Base-by-base conservation (phyloP, 2,113 vertebrate genomes). In the Nothoprocta pentlandii region DNA sequence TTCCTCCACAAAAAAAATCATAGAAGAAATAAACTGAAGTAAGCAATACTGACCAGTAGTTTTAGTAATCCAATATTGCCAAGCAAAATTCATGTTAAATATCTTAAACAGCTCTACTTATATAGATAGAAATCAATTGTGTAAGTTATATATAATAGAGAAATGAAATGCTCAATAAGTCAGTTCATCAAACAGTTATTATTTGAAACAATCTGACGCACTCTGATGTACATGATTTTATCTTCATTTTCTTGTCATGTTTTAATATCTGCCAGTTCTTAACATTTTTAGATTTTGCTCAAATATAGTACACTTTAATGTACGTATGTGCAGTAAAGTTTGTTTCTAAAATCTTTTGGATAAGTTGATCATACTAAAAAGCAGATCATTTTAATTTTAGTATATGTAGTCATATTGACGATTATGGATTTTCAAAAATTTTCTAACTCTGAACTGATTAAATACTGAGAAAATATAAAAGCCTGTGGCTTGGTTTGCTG, bases 31-130 rank as follows among this genome's bases (percentile, higher is more conserved):
- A 46, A 68, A 21, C 2, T 49, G n/a, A 41, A 76, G 0, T 0
- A 76, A 56, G 1, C 0, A 0, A 11, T 3, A 71, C n/a, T 15
- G 63, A 5, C 47, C 41, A 59, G 13, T 32, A 56, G 5, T 56
- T 75, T 76, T 34, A 71, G 8, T 42, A 67, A 75, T 46, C 2
- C 6, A 79, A 2, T 15, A 46, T 73, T 82, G 63, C 9, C 4
- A 82, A 71, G 3, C 13, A 80, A 74, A 13, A 19, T 8, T 2
- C 63, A 1, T 68, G 6, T 41, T 80, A 49, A 63, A 70, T 5
- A n/a, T 10, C 42, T 17, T 49, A 4, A 59, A 20, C 12, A 34
- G 5, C 8, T 75, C 7, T 84, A 77, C 25, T 32, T 75, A 59
- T 4, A 4, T 4, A 59, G 6, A 4, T 3, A 81, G 77, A 82